A percentile compares a stretch with the other conserved stretches of the same genome.
Conservation (phyloP, 2,113 vertebrate genomes). For the Malurus melanocephalus region DNA sequence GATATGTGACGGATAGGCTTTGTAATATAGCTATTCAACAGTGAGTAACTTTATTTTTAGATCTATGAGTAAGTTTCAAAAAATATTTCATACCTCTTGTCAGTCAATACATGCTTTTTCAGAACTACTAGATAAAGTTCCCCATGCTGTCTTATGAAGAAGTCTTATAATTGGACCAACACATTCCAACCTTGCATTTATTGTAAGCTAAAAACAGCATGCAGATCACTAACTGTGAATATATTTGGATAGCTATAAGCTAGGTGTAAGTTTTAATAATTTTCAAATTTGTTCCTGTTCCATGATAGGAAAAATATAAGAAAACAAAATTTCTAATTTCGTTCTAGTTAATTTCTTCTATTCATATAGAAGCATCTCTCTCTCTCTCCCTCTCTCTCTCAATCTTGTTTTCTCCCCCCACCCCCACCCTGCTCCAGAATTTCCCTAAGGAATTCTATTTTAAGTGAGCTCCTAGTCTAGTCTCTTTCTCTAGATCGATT, state of each 20-base stretch:
- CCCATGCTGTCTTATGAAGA: neutral
- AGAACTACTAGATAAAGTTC: neutral
- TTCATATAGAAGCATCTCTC: neutral
- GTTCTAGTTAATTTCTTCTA: neutral
- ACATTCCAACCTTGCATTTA: neutral
- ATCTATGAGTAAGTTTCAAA: neutral
- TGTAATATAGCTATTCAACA: neutral
- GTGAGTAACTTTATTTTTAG: neutral
- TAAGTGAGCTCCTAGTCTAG: neutral
- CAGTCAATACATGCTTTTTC: neutral
- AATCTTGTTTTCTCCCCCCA: neutral
- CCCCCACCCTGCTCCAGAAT: fast-evolving
- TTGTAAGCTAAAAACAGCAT: neutral
- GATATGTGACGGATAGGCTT: neutral
- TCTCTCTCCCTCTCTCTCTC: neutral
- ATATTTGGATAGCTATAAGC: neutral
- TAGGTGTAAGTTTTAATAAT: neutral
- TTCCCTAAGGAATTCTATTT: neutral
- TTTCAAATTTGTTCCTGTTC: neutral
- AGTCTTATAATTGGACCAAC: neutral
- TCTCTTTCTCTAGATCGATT: neutral
- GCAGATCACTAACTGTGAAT: neutral
- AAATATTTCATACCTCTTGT: neutral
- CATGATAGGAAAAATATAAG: neutral
- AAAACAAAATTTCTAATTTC: neutral